These are phyloP conservation scores for Drosophila ananassae DNA, from an alignment of 1,140 invertebrate genomes.

Conservation along the genomic window DNA sequence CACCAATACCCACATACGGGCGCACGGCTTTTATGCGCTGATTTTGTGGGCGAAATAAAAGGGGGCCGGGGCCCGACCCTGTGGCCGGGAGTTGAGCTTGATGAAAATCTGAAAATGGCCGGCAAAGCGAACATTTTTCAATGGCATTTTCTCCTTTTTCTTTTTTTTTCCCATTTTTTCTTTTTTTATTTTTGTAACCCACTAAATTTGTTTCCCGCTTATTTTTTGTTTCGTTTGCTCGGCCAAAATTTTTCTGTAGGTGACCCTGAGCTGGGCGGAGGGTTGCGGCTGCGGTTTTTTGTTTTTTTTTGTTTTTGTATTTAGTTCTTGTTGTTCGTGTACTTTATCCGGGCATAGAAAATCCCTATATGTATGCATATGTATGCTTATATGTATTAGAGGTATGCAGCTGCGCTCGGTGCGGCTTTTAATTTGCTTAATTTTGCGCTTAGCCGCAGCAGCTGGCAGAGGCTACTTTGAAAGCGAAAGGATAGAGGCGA, in stretches of 20 bases:
- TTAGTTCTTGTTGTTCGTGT: slow-evolving; percentile 20
- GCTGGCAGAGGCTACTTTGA: slow-evolving; percentile 60
- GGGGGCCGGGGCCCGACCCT: not conserved
- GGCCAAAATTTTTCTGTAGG: slow-evolving; percentile 54
- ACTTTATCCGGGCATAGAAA: slow-evolving; percentile 28
- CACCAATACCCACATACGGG: slow-evolving; percentile 33
- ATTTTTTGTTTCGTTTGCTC: slow-evolving; percentile 24
- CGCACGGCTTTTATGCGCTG: slow-evolving; percentile 71
- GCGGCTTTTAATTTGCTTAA: slow-evolving; percentile 81
- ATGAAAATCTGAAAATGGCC: slow-evolving; percentile 77
- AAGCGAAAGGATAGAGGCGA: slow-evolving; percentile 42
- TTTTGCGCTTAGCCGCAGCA: slow-evolving; percentile 77
- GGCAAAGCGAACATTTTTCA: slow-evolving; percentile 73
- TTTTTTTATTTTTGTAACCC: slow-evolving; percentile 12
- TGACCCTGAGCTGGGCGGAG: slow-evolving; percentile 63
- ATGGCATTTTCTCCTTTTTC: slow-evolving; percentile 57
- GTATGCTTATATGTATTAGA: slow-evolving; percentile 31
- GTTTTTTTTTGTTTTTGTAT: no score
- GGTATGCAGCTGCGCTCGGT: slow-evolving; percentile 71
- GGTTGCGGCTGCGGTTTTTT: slow-evolving; percentile 46
- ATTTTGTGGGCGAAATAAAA: slow-evolving; percentile 43
- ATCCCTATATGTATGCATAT: slow-evolving; percentile 14
- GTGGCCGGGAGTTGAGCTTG: slow-evolving; percentile 37
- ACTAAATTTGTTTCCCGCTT: slow-evolving; percentile 35
- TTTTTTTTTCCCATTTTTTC: not conserved